Evolutionary conservation across 2,797 vertebrate species (phyloP).

Genomic region (Nasua narica): DNA sequence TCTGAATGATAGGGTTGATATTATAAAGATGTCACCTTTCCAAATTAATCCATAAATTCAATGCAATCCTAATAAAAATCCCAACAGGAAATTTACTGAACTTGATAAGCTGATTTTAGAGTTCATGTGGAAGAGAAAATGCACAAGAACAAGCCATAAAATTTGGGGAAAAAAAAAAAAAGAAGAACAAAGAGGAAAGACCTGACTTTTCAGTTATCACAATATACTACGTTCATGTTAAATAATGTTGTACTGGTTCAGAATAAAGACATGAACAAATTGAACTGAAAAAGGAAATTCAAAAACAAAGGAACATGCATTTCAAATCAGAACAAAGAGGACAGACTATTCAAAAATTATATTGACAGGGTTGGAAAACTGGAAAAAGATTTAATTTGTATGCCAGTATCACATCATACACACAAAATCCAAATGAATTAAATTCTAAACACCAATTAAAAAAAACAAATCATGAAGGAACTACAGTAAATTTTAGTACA

Average conservation of each 20-base stretch:
- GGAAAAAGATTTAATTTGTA: neutral
- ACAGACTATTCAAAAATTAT: neutral
- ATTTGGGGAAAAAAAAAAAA: neutral
- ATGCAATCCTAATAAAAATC: neutral
- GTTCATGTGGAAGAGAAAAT: slow-evolving; percentile 2
- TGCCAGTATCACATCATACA: neutral
- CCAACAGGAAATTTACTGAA: neutral
- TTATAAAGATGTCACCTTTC: slow-evolving; percentile 25
- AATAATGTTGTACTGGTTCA: neutral
- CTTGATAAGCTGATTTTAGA: slow-evolving; percentile 24
- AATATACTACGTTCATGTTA: neutral
- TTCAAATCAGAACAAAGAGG: neutral
- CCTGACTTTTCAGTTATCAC: neutral
- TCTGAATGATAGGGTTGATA: neutral
- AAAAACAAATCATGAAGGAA: neutral
- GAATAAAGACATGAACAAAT: neutral
- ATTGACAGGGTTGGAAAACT: neutral
- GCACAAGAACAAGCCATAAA: neutral
- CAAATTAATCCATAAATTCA: slow-evolving; percentile 43
- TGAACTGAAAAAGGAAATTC: neutral
- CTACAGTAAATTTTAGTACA: neutral
- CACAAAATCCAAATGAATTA: neutral
- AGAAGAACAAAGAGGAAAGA: neutral
- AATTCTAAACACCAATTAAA: neutral
- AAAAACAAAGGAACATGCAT: neutral